Evolutionary conservation across 2,888 invertebrate genomes (phyloP).

Genomic region (Bellardia bayeri): DNA sequence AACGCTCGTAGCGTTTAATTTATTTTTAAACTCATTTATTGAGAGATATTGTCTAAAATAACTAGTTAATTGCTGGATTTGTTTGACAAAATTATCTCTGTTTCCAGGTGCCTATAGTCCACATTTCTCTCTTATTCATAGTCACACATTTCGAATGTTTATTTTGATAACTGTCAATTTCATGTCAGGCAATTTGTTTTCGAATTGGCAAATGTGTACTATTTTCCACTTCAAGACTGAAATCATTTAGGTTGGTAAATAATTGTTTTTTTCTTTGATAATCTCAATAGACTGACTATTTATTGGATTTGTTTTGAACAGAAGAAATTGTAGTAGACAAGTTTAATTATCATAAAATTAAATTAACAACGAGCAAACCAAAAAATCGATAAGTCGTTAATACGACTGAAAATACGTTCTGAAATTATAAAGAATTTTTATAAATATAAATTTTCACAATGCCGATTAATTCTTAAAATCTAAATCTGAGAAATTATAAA

Average conservation of each 20-base stretch:
- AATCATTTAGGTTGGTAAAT: neutral
- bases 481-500: too few relatives aligned
- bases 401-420: too few relatives aligned
- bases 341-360: neutral
- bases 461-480: too few relatives aligned
- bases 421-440: too few relatives aligned
- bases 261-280: neutral
- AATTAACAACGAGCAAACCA: neutral
- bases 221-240: conserved; percentile 8
- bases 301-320: too few relatives aligned
- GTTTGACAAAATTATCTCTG: neutral
- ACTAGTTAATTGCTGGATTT: neutral
- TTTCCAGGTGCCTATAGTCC: conserved; percentile 9
- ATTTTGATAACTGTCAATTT: neutral
- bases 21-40: neutral
- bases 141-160: neutral
- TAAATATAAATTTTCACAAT: too few relatives aligned
- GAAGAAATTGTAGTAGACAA: neutral
- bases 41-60: neutral
- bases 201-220: too few relatives aligned
- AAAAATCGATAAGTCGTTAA: neutral
- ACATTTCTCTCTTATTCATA: neutral
- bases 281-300: neutral
- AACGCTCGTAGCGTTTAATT: neutral
- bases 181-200: neutral